Conservation (phyloP, 2,797 vertebrate species). For the Arrhamphus sclerolepis region DNA sequence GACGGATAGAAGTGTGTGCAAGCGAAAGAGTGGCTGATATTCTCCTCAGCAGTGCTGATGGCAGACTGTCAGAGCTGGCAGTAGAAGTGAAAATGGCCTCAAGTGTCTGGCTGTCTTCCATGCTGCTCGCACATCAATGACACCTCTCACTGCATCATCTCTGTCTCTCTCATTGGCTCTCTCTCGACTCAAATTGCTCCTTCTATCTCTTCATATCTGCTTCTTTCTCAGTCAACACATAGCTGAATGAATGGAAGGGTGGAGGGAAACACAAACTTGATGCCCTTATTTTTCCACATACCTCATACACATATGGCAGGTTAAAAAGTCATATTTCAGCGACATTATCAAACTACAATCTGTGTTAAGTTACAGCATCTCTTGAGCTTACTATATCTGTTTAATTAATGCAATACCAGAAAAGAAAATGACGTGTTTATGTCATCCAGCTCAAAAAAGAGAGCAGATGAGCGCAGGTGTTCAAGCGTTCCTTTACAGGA, state of each 20-base stretch:
- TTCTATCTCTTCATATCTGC: slow-evolving; percentile 32
- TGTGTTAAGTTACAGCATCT: background rate
- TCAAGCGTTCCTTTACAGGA: too few species aligned
- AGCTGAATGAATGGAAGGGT: slow-evolving; percentile 2
- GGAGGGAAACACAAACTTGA: slow-evolving; percentile 13
- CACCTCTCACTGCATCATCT: slow-evolving; percentile 63
- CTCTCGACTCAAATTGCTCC: slow-evolving; percentile 47
- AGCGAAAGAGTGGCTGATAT: slow-evolving; percentile 62
- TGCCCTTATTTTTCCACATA: background rate
- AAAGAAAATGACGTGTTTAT: background rate
- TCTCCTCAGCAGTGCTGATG: slow-evolving; percentile 66
- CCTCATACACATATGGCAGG: background rate
- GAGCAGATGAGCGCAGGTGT: too few species aligned
- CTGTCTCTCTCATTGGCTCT: slow-evolving; percentile 51
- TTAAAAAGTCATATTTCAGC: background rate
- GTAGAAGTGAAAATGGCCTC: slow-evolving; percentile 76
- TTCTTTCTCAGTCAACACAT: too few species aligned
- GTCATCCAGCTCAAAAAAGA: background rate
- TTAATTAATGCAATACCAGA: too few species aligned
- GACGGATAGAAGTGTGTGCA: slow-evolving; percentile 57
- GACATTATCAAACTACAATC: background rate
- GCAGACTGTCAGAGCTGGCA: slow-evolving; percentile 78
- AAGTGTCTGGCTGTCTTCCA: slow-evolving; percentile 75
- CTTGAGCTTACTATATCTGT: too few species aligned
- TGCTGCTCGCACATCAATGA: slow-evolving; percentile 72